Evolutionary conservation across 2,113 vertebrate genomes (phyloP), one percentile per base, ranked within the genome.

Genomic region (Triplophysa dalaica): DNA sequence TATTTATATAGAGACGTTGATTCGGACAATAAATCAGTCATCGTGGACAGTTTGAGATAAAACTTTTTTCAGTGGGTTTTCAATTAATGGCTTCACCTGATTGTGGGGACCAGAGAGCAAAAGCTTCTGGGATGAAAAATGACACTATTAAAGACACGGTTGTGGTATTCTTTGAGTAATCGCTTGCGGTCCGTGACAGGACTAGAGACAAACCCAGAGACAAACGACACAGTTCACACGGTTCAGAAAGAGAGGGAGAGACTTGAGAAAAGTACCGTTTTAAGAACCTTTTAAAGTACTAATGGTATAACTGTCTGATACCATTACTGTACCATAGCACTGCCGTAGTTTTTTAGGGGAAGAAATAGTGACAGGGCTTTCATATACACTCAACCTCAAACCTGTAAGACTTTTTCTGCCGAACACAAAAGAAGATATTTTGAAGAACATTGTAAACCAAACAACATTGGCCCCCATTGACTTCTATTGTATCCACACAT

Each of bases 61-160:
- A 52, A 38, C 19, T 13, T 70, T 26, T 63, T 56, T 82, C 69
- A 75, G 9, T 65, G 43, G 64, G 17, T 19, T 66, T 78, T 81
- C 70, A 78, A 63, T 81, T 66, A 84, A 84, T 61, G 70, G 58
- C 50, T 41, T 67, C 10, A 29, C 24, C 50, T 84, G 76, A 84
- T 74, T 65, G 79, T 70, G 50, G 63, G 70, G 78, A 80, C 70
- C 70, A 61, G 69, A 64, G 70, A 73, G 56, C 50, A 61, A 26
- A 54, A 29, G 22, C 65, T 73, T 70, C n/a, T 41, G 52, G 70
- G 70, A 87, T 82, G 80, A 83, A 79, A 81, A 87, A 86, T 81
- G 54, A 81, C 74, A 72, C 75, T 75, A 85, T 86, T 82, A 86
- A 78, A 80, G 56, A 70, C 77, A 81, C 33, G 66, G 70, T 77